Evolutionary conservation across 2,888 invertebrate genomes (phyloP), one percentile per base, ranked within the genome.

Genomic region (Hoplodrina ambigua): DNA sequence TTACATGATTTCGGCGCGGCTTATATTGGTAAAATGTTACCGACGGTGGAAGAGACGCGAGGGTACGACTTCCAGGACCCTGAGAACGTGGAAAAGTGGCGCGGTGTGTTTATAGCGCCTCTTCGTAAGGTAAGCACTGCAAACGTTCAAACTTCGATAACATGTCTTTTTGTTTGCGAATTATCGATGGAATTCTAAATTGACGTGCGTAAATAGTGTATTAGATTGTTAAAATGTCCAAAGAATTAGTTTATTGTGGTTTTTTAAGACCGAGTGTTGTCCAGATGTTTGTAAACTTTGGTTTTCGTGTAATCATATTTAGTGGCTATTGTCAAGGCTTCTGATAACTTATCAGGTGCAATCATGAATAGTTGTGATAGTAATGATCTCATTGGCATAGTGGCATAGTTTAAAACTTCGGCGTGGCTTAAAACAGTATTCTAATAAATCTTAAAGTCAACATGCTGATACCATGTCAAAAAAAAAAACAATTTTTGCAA

Each of bases 11-110:
- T 90, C 92, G 89, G 88, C 86, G 89, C 89, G 90, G 93, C 88
- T 83, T 81, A 87, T 84, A 81, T 87, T 90, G 90, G 87, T 92
- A 94, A 90, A 88, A 95, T 96, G 95, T 92, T 96, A 89, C 94
- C 96, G 89, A 95, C 95, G 81, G 96, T 95, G 92, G 96, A 96
- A 92, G 96, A 96, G 92, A 93, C 93, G 86, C 93, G 94, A 85
- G 96, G 96, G 82, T 98, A 98, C 96, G 98, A 99, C 96, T 99
- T 98, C 95, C 97, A 97, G 92, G 98, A 98, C 93, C 97, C 97
- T 90, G 98, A 98, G 94, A 99, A 98, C 96, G 97, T 97, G 86
- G 97, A 97, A 85, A 99, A 99, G 97, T 99, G 99, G 99, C 98
- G 97, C 91, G 98, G 99, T 82, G 96, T 99, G 83, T 98, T 99